These are phyloP conservation scores for Argopecten irradians DNA, from an alignment of 1,140 invertebrate genomes.

Conservation along the genomic window DNA sequence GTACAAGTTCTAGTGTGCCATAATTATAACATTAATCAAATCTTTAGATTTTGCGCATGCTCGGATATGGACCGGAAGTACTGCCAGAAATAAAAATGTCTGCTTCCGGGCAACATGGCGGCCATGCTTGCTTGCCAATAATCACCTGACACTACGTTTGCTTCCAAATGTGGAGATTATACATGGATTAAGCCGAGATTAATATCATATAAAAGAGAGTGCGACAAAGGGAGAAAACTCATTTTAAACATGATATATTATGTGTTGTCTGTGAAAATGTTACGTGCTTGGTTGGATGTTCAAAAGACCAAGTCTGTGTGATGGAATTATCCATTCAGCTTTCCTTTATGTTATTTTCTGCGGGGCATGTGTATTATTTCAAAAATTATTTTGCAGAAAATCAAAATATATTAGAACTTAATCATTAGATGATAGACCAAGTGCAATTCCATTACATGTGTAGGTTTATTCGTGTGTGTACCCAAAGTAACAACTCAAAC, in stretches of 20 bases:
- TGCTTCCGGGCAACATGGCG: conserved; percentile 6
- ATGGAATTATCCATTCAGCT: neutral
- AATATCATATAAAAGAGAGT: conserved; percentile 11
- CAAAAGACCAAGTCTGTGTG: neutral
- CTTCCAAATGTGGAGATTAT: neutral
- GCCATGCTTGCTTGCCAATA: conserved; percentile 11
- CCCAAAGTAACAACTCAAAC: neutral
- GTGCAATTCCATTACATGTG: neutral
- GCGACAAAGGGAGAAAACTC: neutral
- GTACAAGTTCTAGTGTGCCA: conserved; percentile 13
- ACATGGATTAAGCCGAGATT: neutral
- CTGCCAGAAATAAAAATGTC: conserved; percentile 15
- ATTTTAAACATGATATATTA: neutral
- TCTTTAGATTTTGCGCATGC: neutral
- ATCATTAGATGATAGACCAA: neutral
- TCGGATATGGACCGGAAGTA: conserved; percentile 20
- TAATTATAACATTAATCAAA: neutral
- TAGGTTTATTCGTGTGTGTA: neutral
- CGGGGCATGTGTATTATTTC: conserved; percentile 13
- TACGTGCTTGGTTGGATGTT: conserved; percentile 5
- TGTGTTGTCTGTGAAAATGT: neutral
- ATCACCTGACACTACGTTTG: neutral
- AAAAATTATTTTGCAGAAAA: conserved; percentile 3
- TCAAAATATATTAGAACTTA: neutral
- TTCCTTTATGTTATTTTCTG: neutral